Conservation (phyloP, 2,113 vertebrate species). For the Hyla sarda region DNA sequence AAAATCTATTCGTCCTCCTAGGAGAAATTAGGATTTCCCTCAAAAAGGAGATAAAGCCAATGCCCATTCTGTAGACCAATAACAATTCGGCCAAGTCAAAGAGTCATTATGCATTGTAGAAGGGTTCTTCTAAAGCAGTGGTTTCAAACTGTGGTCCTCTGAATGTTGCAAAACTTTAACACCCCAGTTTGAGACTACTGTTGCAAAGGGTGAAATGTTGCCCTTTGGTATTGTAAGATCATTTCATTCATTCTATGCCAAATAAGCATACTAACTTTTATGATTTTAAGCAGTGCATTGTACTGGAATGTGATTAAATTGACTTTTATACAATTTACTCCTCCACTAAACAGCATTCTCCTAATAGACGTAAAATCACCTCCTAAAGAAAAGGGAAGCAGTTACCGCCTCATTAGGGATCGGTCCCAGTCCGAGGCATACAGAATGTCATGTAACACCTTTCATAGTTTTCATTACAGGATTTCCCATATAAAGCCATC, state of each 20-base stretch:
- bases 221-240: neutral
- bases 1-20: neutral
- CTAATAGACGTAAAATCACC: neutral
- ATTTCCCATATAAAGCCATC: constrained; percentile 12
- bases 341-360: neutral
- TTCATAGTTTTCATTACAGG: neutral
- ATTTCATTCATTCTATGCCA: neutral
- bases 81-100: neutral
- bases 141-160: too few species aligned
- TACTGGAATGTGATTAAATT: neutral
- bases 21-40: too few species aligned
- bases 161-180: too few species aligned
- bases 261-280: neutral
- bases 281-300: neutral
- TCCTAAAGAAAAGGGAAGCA: neutral
- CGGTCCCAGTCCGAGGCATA: neutral
- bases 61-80: neutral
- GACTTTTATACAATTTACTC: neutral
- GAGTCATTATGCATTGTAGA: neutral
- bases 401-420: neutral
- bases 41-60: neutral
- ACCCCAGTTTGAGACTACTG: too few species aligned
- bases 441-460: constrained; percentile 9
- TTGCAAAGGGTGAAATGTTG: neutral
- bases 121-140: neutral